Evolutionary conservation across 2,113 vertebrate genomes (phyloP).

Genomic region (Toxotes chatareus): DNA sequence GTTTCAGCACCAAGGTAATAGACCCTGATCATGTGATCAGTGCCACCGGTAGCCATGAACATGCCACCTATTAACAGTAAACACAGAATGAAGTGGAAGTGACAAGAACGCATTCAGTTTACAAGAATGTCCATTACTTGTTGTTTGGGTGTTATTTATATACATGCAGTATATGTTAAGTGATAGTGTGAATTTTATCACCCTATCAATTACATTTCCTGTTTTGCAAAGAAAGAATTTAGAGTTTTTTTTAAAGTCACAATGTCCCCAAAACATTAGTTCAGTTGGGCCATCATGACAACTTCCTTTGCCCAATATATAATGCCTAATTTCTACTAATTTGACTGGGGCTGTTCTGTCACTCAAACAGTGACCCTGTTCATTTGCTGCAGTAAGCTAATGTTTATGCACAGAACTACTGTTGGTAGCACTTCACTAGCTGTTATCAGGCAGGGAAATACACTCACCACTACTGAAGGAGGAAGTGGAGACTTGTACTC

Average conservation of each 20-base stretch:
- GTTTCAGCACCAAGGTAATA: slow-evolving; percentile 95
- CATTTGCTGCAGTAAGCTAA: background rate
- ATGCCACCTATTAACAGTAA: slow-evolving; percentile 89
- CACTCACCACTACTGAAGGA: slow-evolving; percentile 95
- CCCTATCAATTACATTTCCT: no score
- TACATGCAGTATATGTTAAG: background rate
- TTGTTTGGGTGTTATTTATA: background rate
- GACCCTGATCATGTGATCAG: slow-evolving; percentile 96
- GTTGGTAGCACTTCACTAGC: background rate
- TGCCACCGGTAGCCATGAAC: slow-evolving; percentile 97
- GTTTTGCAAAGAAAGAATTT: no score
- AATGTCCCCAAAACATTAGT: background rate
- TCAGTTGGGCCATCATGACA: background rate
- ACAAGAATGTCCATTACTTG: background rate
- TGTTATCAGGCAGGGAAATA: background rate
- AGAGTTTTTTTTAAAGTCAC: background rate
- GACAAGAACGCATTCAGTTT: background rate
- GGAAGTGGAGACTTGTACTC: slow-evolving; percentile 96
- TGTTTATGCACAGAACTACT: background rate
- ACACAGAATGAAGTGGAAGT: background rate
- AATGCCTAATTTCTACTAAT: background rate
- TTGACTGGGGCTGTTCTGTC: background rate
- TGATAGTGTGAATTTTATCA: no score
- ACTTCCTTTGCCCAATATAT: background rate
- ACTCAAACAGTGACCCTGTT: background rate